phyloP scores from a whole-genome alignment of 2,113 vertebrate species.

The Acinonyx jubatus region DNA sequence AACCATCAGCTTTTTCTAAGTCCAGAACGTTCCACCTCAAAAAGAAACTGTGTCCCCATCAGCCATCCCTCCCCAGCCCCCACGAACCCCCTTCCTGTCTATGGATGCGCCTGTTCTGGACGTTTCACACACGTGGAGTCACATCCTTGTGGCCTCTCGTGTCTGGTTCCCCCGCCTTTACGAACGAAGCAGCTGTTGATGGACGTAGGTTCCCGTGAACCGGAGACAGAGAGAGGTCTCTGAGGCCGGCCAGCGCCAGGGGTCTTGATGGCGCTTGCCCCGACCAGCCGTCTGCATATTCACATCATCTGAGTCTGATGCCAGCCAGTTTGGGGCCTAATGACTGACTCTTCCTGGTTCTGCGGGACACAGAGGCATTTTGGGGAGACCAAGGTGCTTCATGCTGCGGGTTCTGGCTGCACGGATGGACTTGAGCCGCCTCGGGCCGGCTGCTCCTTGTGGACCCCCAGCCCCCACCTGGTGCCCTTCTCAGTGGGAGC shows the following conservation, averaged over 20 bases:
- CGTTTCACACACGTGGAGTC: neutral
- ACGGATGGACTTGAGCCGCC: no score
- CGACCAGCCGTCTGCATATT: no score
- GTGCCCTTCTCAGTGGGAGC: neutral
- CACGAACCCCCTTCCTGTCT: neutral
- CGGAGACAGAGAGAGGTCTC: no score
- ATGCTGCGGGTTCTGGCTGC: neutral
- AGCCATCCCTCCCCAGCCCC: neutral
- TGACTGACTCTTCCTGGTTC: neutral
- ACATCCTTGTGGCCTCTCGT: neutral
- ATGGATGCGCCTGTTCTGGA: neutral
- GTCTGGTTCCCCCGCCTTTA: neutral
- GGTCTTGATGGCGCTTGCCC: accelerated
- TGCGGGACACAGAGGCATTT: neutral
- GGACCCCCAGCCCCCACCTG: neutral
- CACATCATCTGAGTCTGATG: no score
- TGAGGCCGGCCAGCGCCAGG: accelerated
- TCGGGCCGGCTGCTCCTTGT: neutral
- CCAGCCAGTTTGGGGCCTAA: neutral
- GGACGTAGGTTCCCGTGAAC: neutral
- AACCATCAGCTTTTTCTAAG: neutral
- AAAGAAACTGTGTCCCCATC: neutral
- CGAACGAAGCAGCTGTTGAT: neutral
- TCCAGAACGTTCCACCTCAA: neutral
- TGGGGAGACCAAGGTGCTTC: neutral